Base-by-base conservation (phyloP, 1,140 invertebrate species). In the Drosophila pachea region DNA sequence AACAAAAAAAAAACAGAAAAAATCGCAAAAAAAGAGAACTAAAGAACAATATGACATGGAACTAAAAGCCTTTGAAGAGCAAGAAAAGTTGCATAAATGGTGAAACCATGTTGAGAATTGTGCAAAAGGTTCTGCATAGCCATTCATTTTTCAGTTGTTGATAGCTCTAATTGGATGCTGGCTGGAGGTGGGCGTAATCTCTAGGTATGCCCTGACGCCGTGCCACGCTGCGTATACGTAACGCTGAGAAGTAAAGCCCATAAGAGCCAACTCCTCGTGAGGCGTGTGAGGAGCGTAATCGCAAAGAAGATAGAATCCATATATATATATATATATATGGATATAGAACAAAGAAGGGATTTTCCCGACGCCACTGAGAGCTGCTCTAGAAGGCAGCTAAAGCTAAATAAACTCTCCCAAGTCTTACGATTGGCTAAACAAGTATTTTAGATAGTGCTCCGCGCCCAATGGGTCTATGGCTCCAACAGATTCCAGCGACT, bases 41-140 rank as follows among this genome's bases (percentile, higher is more conserved):
- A 43, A 43, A 43, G 6, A 12, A 43, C 14, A 43, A 54, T 50
- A 50, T 16, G n/a, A 63, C 60, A 56, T 45, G 7, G 14, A 9
- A 9, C 56, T 67, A 55, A 71, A 67, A 61, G 50, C 61, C 68
- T 65, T 65, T 59, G 61, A 70, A 52, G 14, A 38, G 55, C 35
- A 54, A 43, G 16, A 61, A 56, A 61, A 66, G 55, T 66, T 55
- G 33, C 50, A 64, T 52, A 74, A 74, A 73, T 73, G 67, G 14
- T 48, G 22, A 69, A 69, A 73, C 12, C 68, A 52, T 66, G 68
- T 70, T 66, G 68, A 54, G 68, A 50, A 52, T 70, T 59, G 54
- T 68, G 63, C 8, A 14, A 49, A 49, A 58, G 56, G 35, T 47
- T 50, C 12, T 33, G 49, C 11, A 31, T 22, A 35, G 33, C 31